Percentiles rank a stretch among this genome's conserved stretches.
These are phyloP conservation scores for Polyploca ridens DNA, from an alignment of 2,888 invertebrate genomes.

Conservation along the genomic window DNA sequence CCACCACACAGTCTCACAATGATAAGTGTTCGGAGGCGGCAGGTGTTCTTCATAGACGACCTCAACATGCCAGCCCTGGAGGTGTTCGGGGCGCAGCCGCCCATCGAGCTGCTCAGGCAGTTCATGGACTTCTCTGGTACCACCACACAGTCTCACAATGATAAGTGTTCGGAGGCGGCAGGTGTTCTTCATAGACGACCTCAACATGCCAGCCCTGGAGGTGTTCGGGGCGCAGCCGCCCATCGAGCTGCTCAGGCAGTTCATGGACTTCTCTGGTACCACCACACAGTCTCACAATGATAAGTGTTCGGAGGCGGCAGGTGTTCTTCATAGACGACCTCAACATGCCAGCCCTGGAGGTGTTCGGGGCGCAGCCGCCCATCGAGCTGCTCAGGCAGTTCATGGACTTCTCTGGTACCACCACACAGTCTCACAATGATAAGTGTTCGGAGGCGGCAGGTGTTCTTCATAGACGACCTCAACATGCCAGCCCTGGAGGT, in stretches of 20 bases:
- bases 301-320: constrained; percentile 91
- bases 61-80: constrained; percentile 96
- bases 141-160: too few relatives aligned
- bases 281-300: too few relatives aligned
- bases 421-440: too few relatives aligned
- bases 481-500: constrained; percentile 96
- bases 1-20: too few relatives aligned
- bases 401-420: constrained; percentile 90
- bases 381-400: constrained; percentile 94
- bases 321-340: constrained; percentile 96
- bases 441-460: constrained; percentile 91
- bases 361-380: constrained; percentile 95
- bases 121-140: constrained; percentile 92
- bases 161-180: constrained; percentile 92
- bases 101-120: constrained; percentile 93
- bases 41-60: constrained; percentile 95
- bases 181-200: constrained; percentile 94
- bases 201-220: constrained; percentile 96
- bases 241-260: constrained; percentile 93
- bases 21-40: constrained; percentile 92
- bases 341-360: constrained; percentile 95
- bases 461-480: constrained; percentile 95
- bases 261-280: constrained; percentile 91
- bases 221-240: constrained; percentile 96
- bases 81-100: constrained; percentile 94